A percentile compares a stretch with the other conserved stretches of the same genome.
Evolutionary conservation across 2,797 vertebrate genomes (phyloP).

Genomic region (Mycteria americana): DNA sequence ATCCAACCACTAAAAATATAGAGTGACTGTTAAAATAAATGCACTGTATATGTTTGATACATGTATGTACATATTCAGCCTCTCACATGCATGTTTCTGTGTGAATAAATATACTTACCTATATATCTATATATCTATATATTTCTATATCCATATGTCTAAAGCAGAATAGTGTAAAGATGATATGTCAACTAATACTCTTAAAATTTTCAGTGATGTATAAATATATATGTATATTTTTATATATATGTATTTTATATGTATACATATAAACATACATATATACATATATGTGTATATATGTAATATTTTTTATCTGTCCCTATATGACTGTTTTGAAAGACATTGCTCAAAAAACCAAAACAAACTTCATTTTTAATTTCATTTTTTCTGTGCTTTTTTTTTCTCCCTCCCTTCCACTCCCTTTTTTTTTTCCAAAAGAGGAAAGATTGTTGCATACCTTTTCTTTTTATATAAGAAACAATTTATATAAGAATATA

Average conservation of each 20-base stretch:
- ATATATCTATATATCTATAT: background rate
- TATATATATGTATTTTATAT: background rate
- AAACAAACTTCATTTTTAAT: background rate
- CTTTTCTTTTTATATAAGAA: background rate
- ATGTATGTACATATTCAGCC: background rate
- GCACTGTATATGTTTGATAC: background rate
- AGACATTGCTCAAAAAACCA: background rate
- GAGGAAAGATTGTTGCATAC: rapidly evolving
- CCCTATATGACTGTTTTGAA: background rate
- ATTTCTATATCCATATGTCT: background rate
- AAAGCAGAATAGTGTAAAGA: background rate
- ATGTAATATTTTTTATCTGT: background rate
- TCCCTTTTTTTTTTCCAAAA: rapidly evolving
- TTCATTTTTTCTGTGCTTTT: background rate
- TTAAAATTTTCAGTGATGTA: background rate
- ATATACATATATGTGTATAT: background rate
- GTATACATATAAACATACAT: background rate
- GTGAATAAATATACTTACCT: background rate
- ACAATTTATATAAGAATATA: too few species aligned
- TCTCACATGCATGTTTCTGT: background rate
- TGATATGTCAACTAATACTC: background rate
- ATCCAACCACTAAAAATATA: background rate
- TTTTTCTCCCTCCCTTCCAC: background rate
- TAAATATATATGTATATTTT: background rate
- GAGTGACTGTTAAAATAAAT: background rate